A percentile compares a stretch with the other conserved stretches of the same genome.
Conservation (phyloP, 2,113 vertebrate species). For the Pagrus major region DNA sequence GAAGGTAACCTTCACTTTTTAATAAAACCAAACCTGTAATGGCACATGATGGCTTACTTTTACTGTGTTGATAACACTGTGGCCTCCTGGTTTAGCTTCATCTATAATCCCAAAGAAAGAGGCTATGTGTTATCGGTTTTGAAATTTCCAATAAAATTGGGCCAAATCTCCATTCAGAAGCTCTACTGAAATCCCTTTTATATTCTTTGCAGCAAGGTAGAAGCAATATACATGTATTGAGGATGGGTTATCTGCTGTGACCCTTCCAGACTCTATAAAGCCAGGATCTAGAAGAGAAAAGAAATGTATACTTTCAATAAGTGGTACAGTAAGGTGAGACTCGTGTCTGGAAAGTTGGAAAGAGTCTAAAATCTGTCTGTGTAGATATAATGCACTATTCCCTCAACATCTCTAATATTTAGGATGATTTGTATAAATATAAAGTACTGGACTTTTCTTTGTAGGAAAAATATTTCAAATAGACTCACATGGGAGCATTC, state of each 20-base stretch:
- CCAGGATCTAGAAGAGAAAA: background rate
- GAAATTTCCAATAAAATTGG: background rate
- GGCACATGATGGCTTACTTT: background rate
- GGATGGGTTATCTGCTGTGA: conserved; percentile 15
- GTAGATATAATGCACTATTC: background rate
- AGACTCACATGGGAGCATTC: background rate
- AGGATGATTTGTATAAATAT: background rate
- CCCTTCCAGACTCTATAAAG: background rate
- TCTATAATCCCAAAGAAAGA: conserved; percentile 1
- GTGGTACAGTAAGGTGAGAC: conserved; percentile 13
- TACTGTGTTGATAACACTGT: background rate
- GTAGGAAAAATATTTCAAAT: background rate
- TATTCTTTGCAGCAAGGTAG: conserved; percentile 16
- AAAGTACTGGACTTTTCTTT: background rate
- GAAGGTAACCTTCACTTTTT: background rate
- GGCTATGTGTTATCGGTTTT: background rate
- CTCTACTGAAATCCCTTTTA: conserved; percentile 3
- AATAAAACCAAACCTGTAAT: background rate
- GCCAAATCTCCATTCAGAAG: background rate
- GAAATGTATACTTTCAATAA: conserved; percentile 33
- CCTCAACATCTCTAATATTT: background rate
- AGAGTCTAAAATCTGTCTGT: background rate
- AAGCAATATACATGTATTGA: conserved; percentile 20
- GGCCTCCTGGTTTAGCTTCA: background rate
- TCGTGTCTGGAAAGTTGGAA: conserved; percentile 6